Conservation (phyloP, 2,113 vertebrate species). For the Corvus cornix region DNA sequence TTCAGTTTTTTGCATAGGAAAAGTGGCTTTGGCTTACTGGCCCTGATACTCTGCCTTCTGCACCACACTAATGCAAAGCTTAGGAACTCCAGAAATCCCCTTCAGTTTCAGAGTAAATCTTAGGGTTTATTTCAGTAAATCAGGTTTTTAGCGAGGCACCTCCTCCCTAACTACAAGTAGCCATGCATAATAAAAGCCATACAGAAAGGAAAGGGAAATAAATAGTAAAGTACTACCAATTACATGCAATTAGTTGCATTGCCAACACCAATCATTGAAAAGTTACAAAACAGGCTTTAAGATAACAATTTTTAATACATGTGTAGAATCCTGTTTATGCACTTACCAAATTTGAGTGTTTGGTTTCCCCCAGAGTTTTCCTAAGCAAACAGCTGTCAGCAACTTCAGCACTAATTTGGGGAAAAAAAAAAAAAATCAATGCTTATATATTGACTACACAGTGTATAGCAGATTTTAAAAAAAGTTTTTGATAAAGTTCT, state of each 20-base stretch:
- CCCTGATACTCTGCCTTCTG: not conserved
- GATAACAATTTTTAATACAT: not conserved
- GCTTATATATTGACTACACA: not conserved
- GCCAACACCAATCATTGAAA: not conserved
- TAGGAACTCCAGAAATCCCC: not conserved
- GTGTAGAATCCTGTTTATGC: not conserved
- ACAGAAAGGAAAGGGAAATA: constrained; percentile 25
- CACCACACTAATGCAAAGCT: not conserved
- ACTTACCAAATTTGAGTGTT: not conserved
- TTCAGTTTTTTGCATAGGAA: not conserved
- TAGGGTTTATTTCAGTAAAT: constrained; percentile 19
- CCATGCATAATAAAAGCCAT: not conserved
- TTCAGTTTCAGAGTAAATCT: constrained; percentile 31
- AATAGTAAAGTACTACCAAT: constrained; percentile 20
- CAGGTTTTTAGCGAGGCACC: not conserved
- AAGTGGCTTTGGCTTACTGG: not conserved
- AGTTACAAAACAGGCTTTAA: constrained; percentile 40
- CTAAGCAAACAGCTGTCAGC: not conserved
- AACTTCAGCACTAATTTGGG: not conserved
- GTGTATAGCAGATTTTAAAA: not conserved
- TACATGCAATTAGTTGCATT: constrained; percentile 29
- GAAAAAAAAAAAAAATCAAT: not conserved
- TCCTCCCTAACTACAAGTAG: constrained; percentile 17
- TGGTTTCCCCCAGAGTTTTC: not conserved
- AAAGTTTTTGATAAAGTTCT: not conserved